phyloP scores from a whole-genome alignment of 2,888 invertebrate genomes.

The Parnassius mnemosyne region DNA sequence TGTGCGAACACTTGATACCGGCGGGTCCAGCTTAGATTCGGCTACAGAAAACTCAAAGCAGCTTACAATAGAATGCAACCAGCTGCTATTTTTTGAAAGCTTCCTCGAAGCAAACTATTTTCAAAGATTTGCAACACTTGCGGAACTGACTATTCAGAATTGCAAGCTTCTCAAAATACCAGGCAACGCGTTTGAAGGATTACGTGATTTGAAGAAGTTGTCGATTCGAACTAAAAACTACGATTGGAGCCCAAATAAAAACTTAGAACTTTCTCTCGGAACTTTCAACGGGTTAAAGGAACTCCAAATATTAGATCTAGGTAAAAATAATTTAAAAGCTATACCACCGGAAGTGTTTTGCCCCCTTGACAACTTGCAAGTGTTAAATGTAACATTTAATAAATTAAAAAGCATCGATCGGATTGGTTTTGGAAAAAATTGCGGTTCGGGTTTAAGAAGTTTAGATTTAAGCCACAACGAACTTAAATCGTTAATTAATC shows the following conservation, averaged over 20 bases:
- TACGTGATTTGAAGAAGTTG: slow-evolving; percentile 89
- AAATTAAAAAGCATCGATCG: slow-evolving; percentile 87
- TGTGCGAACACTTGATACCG: slow-evolving; percentile 85
- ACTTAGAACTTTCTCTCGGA: slow-evolving; percentile 86
- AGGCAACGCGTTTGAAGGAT: slow-evolving; percentile 88
- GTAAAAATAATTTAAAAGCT: slow-evolving; percentile 88
- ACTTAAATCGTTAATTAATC: slow-evolving; percentile 84
- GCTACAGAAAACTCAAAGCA: slow-evolving; percentile 86
- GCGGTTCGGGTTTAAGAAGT: slow-evolving; percentile 85
- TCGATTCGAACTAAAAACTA: slow-evolving; percentile 89
- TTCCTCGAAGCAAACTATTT: slow-evolving; percentile 86
- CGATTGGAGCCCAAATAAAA: slow-evolving; percentile 88
- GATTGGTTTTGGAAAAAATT: slow-evolving; percentile 84
- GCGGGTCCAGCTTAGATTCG: slow-evolving; percentile 83
- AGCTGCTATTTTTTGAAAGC: slow-evolving; percentile 89
- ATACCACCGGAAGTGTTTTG: slow-evolving; percentile 91
- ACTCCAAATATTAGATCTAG: slow-evolving; percentile 87
- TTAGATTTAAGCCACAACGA: slow-evolving; percentile 92
- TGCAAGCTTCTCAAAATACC: slow-evolving; percentile 91
- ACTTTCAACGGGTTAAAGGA: slow-evolving; percentile 89
- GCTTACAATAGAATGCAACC: slow-evolving; percentile 88
- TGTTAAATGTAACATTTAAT: slow-evolving; percentile 91
- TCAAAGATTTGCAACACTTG: slow-evolving; percentile 86
- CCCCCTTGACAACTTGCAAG: slow-evolving; percentile 87
- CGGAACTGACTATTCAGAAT: slow-evolving; percentile 86